A percentile compares a stretch with the other conserved stretches of the same genome.
These are phyloP conservation scores for Platerodrilus igneus DNA, from an alignment of 2,888 invertebrate species.

Conservation along the genomic window DNA sequence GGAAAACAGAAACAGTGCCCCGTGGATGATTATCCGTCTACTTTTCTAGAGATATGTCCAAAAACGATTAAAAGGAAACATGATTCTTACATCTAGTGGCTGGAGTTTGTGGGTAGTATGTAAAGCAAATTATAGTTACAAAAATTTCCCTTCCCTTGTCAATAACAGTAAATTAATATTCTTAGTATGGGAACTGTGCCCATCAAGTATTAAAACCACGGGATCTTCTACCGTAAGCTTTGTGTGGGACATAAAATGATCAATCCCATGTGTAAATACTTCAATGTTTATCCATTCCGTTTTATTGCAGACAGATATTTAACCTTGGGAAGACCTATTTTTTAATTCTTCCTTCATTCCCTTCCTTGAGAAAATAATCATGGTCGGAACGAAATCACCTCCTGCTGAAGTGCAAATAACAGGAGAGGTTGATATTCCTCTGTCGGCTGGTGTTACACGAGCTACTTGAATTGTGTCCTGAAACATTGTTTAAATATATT, in stretches of 20 bases:
- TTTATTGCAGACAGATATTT: conserved; percentile 25
- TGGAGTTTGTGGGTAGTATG: too few relatives aligned
- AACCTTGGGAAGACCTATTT: conserved; percentile 35
- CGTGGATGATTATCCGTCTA: too few relatives aligned
- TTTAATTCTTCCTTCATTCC: conserved; percentile 23
- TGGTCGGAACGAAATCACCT: too few relatives aligned
- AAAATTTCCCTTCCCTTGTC: too few relatives aligned
- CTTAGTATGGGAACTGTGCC: conserved; percentile 37
- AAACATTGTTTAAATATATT: conserved; percentile 10
- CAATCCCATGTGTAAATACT: conserved; percentile 38
- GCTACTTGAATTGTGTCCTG: conserved; percentile 28
- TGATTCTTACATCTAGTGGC: too few relatives aligned
- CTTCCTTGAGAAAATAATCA: conserved; percentile 13
- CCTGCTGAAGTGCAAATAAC: conserved; percentile 18
- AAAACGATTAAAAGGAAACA: too few relatives aligned
- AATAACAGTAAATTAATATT: too few relatives aligned
- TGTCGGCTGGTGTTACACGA: conserved; percentile 32
- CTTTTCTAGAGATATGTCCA: too few relatives aligned
- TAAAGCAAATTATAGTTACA: too few relatives aligned
- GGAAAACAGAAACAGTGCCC: too few relatives aligned
- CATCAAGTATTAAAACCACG: conserved; percentile 39
- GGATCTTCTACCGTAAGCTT: conserved; percentile 33
- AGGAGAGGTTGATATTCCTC: conserved; percentile 30
- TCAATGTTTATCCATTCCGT: conserved; percentile 37
- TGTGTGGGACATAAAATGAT: conserved; percentile 39